Evolutionary conservation across 2,888 invertebrate genomes (phyloP), one percentile per base, ranked within the genome.

Genomic region (Metalampra italica): DNA sequence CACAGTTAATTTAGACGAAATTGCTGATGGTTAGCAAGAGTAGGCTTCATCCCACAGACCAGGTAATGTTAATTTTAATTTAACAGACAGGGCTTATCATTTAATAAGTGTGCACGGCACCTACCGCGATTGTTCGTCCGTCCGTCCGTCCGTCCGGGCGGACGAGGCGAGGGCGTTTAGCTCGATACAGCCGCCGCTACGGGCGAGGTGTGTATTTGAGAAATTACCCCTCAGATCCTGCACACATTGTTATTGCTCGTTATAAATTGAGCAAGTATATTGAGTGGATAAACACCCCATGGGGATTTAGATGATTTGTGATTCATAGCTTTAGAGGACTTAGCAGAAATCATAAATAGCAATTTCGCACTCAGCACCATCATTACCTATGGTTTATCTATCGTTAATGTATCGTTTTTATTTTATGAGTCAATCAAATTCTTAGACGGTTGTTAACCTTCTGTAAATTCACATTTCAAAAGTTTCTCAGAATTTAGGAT

Each of bases 201-300:
- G 53, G 73, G 72, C 77, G 75, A 85, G 85, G 85, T 84, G 85
- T 78, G 75, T 73, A 66, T 80, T 81, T 86, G 85, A 87, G 80
- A 83, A 83, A 86, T 85, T 74, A 75, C 79, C 72, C 66, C 61
- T 66, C 70, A 67, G 82, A 84, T 83, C 78, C 63, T 64, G 69
- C 75, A 78, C 72, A 81, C 81, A 82, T 82, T 80, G 81, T 85
- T 85, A 82, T 68, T 64, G 74, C 66, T 66, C 59, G 76, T 75
- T 82, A 82, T 85, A 85, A 84, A 84, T 84, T 78, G 77, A 71
- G 55, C 61, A 71, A 73, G 68, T 73, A 70, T 71, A 76, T 69
- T 69, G 74, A 71, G 64, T 68, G 68, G 77, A 71, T 79, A 78
- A 75, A 77, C 70, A 73, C 75, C 75, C 77, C 71, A 57, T 56